Base-by-base conservation (phyloP, 64 coral and sea anemone species). In the Acropora tenuis region DNA sequence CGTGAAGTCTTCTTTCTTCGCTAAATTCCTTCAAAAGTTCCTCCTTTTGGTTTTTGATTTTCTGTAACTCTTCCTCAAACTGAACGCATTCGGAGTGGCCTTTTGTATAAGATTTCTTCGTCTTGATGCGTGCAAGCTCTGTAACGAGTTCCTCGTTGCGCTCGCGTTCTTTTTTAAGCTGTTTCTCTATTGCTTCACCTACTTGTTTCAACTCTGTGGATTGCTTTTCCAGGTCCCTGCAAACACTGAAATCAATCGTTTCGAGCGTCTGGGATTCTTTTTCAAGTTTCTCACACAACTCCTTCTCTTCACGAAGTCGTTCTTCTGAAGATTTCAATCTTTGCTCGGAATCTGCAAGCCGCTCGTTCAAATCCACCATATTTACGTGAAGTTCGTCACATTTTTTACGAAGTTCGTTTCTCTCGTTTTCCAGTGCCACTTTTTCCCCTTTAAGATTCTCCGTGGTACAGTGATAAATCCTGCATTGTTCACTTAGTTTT, bases 41-140 rank as follows among this genome's bases (percentile, higher is more conserved):
- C 0, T 43, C 89, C 41, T 43, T 53, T 47, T 82, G 20, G 43
- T 82, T 90, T 15, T 74, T 90, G 30, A 55, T 40, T 46, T 82
- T 81, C 66, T 82, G 78, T 11, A 90, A 71, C 48, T 90, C 89
- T 68, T 82, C 43, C 9, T 90, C 80, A 44, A 57, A 82, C 5
- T 67, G 41, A 10, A 81, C 3, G 5, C 15, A 59, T 3, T 66
- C 72, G 19, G 47, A n/a, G 3, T 15, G 12, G 58, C 69, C 47
- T 71, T 18, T 63, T 68, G 52, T 16, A 47, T 8, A 44, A 41
- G 12, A 55, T 13, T 67, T 41, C 8, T 46, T 66, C 46, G 57
- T 18, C 61, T 80, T 80, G 45, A 52, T 42, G 5, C 80, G 59
- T 18, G 72, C 50, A 47, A 90, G 11, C 6, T 80, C 77, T 49